Evolutionary conservation across 2,113 vertebrate species (phyloP), one percentile per base, ranked within the genome.

Genomic region (Narcine bancroftii): DNA sequence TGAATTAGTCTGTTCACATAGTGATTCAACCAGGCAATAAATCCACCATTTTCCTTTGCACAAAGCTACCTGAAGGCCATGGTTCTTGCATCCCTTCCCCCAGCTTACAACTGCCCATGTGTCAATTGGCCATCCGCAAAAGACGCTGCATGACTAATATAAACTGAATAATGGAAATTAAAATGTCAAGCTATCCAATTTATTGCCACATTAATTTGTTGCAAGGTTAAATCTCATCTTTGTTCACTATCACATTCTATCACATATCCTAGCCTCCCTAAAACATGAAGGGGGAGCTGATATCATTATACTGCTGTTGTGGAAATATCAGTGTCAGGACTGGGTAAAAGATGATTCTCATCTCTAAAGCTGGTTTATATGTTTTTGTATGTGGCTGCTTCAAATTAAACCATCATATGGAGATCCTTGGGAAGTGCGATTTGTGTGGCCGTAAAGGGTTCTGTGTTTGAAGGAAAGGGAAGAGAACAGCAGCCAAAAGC

Each of bases 101-200:
- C 53, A 69, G 2, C 21, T 69, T 21, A 63, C 53, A 87, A 39
- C 81, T 63, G n/a, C 15, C 81, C 50, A 79, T 79, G 53, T 60
- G 13, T 87, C 81, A 87, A 63, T 60, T 60, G 50, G 53, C 60
- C 50, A 36, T 87, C 53, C 15, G 53, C 81, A 36, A 60, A 87
- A 60, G 81, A 87, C 19, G 6, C 81, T 60, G 53, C 81, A 87
- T 87, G 53, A 60, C 53, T 87, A 87, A 87, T 87, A n/a, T 87
- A 87, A 87, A 87, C 53, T 0, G 81, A 87, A 87, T 60, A 87
- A 87, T 87, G 53, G 53, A 87, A 87, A 60, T 87, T 87, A 87
- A 87, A 87, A 63, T 36, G 81, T 87, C 81, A 87, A 60, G 26
- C 53, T 87, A 60, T 87, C 53, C 53, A 87, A 87, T 87, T 60